These are phyloP conservation scores for Ernsta delagoae DNA, from an alignment of 2,888 invertebrate genomes.

Conservation along the genomic window DNA sequence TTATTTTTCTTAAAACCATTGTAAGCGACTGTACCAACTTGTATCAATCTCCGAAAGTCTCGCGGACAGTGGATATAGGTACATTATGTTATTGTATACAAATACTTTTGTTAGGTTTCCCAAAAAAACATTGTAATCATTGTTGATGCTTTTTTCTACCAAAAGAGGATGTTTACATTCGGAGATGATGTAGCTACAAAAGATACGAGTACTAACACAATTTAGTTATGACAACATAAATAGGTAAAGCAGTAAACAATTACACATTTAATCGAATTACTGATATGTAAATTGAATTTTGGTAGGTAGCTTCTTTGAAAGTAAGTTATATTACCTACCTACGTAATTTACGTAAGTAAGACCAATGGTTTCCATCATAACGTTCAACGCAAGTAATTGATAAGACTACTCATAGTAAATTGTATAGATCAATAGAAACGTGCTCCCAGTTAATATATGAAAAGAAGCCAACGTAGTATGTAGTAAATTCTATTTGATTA, in stretches of 20 bases:
- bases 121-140: constrained; percentile 6
- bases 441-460: constrained; percentile 4
- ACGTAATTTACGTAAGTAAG: too few relatives aligned
- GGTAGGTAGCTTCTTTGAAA: too few relatives aligned
- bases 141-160: not conserved
- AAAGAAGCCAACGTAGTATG: constrained; percentile 30
- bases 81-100: constrained; percentile 23
- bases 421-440: not conserved
- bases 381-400: not conserved
- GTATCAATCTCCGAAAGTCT: constrained; percentile 24
- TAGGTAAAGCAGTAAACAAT: too few relatives aligned
- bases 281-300: too few relatives aligned
- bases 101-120: constrained; percentile 15
- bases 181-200: not conserved
- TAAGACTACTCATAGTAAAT: not conserved
- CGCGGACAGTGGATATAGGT: constrained; percentile 7
- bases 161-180: not conserved
- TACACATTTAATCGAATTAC: too few relatives aligned
- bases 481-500: constrained; percentile 34
- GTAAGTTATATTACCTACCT: too few relatives aligned
- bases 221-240: too few relatives aligned
- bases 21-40: constrained; percentile 23
- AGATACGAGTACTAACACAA: too few relatives aligned
- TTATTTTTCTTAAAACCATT: not conserved
- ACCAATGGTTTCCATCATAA: not conserved